A percentile compares a stretch with the other conserved stretches of the same genome.
These are phyloP conservation scores for Cryptocephalus moraei DNA, from an alignment of 2,888 invertebrate species.

Conservation along the genomic window DNA sequence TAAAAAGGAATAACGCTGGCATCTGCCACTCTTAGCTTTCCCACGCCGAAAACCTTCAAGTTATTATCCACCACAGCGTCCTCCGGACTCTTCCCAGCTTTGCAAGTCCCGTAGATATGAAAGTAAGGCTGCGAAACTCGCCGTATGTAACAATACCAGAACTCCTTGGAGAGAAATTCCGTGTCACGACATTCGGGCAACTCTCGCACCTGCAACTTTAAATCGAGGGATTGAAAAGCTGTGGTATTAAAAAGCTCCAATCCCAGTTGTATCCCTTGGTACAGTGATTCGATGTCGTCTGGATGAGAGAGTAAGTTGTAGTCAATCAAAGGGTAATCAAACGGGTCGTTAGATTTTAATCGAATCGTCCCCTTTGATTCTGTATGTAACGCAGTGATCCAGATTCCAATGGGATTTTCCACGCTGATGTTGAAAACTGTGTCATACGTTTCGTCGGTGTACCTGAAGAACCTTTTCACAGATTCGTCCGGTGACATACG, in stretches of 20 bases:
- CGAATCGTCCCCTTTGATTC: constrained; percentile 51
- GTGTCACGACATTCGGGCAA: constrained; percentile 36
- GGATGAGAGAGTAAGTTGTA: constrained; percentile 53
- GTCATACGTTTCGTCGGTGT: constrained; percentile 19
- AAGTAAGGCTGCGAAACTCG: constrained; percentile 35
- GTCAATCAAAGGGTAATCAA: constrained; percentile 45
- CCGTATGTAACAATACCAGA: constrained; percentile 52
- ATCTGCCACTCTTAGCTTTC: constrained; percentile 50
- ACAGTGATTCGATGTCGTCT: constrained; percentile 41
- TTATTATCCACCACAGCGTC: constrained; percentile 52
- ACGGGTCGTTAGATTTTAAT: constrained; percentile 14
- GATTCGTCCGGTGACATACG: background rate
- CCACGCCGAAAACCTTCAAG: constrained; percentile 47
- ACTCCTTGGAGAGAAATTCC: constrained; percentile 39
- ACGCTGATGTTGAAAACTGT: constrained; percentile 33
- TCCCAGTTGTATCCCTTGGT: constrained; percentile 40
- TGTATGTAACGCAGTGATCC: constrained; percentile 20
- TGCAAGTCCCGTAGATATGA: constrained; percentile 54
- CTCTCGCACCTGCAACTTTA: constrained; percentile 21
- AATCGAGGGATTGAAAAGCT: constrained; percentile 42
- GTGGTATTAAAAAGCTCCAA: constrained; percentile 38
- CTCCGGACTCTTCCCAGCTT: constrained; percentile 30
- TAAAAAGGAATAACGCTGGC: constrained; percentile 49
- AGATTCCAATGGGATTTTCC: constrained; percentile 9
- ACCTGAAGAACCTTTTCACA: constrained; percentile 11